Evolutionary conservation across 2,113 vertebrate species (phyloP).

Genomic region (Isichthys henryi): DNA sequence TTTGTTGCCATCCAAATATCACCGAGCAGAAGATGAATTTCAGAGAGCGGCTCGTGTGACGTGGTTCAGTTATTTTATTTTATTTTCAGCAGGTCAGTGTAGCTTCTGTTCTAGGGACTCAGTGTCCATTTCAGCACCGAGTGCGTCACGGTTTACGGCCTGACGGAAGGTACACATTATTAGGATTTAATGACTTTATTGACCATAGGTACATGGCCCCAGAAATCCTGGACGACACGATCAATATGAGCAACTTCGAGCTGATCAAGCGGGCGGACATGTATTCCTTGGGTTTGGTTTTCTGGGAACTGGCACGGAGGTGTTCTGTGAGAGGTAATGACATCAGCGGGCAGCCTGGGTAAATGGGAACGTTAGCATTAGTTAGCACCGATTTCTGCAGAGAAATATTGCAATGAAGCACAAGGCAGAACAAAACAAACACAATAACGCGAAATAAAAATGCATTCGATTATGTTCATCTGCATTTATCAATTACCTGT

Average conservation of each 20-base stretch:
- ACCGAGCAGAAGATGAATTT: not conserved
- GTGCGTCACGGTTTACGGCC: constrained; percentile 20
- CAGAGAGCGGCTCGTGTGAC: not conserved
- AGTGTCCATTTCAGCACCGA: not conserved
- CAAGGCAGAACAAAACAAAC: not conserved
- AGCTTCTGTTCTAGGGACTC: constrained; percentile 16
- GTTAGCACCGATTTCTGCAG: not conserved
- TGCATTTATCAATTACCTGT: not conserved
- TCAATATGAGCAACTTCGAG: constrained; percentile 84
- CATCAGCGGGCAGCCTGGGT: not conserved
- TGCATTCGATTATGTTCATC: not conserved
- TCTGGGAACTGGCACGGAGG: constrained; percentile 90
- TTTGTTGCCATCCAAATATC: not conserved
- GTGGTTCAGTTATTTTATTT: not conserved
- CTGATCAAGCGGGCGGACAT: constrained; percentile 93
- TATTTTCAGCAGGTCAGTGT: not conserved
- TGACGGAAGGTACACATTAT: constrained; percentile 13
- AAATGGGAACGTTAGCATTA: not conserved
- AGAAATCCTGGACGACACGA: constrained; percentile 86
- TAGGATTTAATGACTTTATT: constrained; percentile 45
- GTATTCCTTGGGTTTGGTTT: constrained; percentile 88
- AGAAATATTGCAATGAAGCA: not conserved
- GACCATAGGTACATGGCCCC: constrained; percentile 93
- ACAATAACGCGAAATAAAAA: not conserved
- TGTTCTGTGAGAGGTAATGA: constrained; percentile 80